A percentile compares a stretch with the other conserved stretches of the same genome.
These are phyloP conservation scores for Ennomos erosarius DNA, from an alignment of 2,888 invertebrate genomes.

Conservation along the genomic window DNA sequence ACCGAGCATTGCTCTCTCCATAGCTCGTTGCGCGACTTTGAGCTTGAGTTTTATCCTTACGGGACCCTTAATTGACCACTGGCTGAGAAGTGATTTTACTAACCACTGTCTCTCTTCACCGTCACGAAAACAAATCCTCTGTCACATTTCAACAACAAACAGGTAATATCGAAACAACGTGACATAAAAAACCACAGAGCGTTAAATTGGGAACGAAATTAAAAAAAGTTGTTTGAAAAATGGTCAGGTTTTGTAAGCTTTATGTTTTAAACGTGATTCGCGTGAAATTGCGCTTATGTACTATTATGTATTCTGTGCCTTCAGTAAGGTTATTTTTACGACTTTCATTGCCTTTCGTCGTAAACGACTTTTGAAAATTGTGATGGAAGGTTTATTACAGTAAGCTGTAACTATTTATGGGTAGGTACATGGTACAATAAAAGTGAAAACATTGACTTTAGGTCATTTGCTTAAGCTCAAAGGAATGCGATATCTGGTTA, in stretches of 20 bases:
- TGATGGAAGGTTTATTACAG: slow-evolving; percentile 7
- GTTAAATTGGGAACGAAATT: slow-evolving; percentile 34
- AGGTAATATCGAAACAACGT: slow-evolving; percentile 31
- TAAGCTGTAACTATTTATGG: not conserved
- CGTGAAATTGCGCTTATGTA: slow-evolving; percentile 15
- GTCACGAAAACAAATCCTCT: slow-evolving; percentile 15
- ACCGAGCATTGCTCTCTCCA: no score
- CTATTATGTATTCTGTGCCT: not conserved
- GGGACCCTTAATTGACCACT: no score
- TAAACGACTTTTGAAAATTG: slow-evolving; percentile 21
- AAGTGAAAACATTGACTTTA: no score
- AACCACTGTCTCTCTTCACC: not conserved
- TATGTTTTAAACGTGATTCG: slow-evolving; percentile 29
- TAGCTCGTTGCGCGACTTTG: no score
- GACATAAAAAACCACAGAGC: slow-evolving; percentile 30
- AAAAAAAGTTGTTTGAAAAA: slow-evolving; percentile 40
- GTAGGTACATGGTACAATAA: no score
- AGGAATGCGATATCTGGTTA: no score
- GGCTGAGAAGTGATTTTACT: no score
- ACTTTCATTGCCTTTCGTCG: slow-evolving; percentile 14
- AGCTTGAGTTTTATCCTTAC: no score
- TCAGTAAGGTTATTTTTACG: slow-evolving; percentile 19
- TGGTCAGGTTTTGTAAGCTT: slow-evolving; percentile 27
- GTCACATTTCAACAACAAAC: slow-evolving; percentile 25
- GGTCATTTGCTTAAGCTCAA: not conserved